Evolutionary conservation across 2,113 vertebrate genomes (phyloP), one percentile per base, ranked within the genome.

Genomic region (Neogale vison): DNA sequence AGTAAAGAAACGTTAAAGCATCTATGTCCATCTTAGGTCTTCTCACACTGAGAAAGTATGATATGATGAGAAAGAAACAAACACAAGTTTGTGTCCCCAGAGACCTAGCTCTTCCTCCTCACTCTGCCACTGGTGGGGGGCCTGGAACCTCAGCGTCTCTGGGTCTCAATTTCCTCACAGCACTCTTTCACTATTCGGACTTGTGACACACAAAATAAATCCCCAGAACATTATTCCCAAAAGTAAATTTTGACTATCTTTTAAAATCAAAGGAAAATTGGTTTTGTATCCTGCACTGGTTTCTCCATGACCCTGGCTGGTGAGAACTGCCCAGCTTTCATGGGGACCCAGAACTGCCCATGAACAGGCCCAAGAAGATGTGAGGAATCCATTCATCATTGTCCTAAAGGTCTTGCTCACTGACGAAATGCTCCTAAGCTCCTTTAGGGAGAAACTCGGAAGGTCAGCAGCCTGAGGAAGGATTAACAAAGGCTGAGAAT

Each of bases 241-340:
- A 71, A 85, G 55, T 45, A 71, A 80, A n/a, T 63, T 74, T 92
- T 84, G 97, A 80, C 15, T 85, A 55, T 69, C 87, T 79, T 91
- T 96, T 86, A 87, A 91, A 93, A 93, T 2, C 31, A 91, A 97
- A 85, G 80, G 42, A 93, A 84, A 86, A 87, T 26, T 57, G 72
- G 95, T 80, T 87, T 57, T 57, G 20, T 23, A 83, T 76, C 61
- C 90, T 45, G 31, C 72, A 84, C 23, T 59, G 34, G n/a, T 42
- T 89, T 94, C 65, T 59, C 26, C 21, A 24, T 42, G 59, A 14
- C 10, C 57, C 26, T n/a, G 23, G 34, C 39, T 76, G 24, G 29
- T 76, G 18, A 96, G 47, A 93, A 79, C 7, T 29, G 12, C 23
- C 2, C 31, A 26, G 29, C 1, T 39, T n/a, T 11, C 24, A 36